phyloP scores from a whole-genome alignment of 2,797 vertebrate species.

The Eulemur mongoz region DNA sequence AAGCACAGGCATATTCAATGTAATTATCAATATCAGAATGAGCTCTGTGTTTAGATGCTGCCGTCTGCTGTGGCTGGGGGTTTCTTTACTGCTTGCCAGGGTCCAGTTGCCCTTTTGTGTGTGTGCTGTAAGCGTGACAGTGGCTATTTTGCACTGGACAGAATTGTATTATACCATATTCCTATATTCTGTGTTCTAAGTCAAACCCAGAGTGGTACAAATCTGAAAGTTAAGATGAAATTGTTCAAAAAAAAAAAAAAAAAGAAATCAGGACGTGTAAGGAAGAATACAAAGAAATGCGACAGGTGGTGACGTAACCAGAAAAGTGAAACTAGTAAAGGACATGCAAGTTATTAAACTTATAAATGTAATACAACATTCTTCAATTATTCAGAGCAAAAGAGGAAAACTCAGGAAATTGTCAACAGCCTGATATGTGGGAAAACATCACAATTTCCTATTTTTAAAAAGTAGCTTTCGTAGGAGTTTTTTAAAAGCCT shows the following conservation, averaged over 20 bases:
- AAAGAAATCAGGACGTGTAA: not conserved
- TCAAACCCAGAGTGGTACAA: not conserved
- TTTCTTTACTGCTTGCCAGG: not conserved
- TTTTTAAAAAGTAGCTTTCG: not conserved
- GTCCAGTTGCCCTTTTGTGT: not conserved
- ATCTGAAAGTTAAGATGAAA: not conserved
- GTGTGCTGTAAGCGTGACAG: not conserved
- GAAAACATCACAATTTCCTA: not conserved
- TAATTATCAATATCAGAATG: not conserved
- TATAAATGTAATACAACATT: not conserved
- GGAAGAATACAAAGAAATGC: not conserved
- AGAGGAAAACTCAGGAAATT: not conserved
- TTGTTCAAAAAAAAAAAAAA: not conserved
- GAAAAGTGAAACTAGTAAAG: not conserved
- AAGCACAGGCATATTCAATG: not conserved
- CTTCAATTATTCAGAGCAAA: slow-evolving; percentile 12
- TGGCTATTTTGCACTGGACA: not conserved
- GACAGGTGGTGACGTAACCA: not conserved
- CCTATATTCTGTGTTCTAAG: not conserved
- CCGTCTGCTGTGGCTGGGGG: not conserved
- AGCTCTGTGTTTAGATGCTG: not conserved
- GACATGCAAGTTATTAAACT: not conserved
- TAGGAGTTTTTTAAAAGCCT: not conserved
- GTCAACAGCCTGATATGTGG: not conserved
- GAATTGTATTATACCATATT: not conserved